Evolutionary conservation across 2,888 invertebrate genomes (phyloP).

Genomic region (Thera obeliscata): DNA sequence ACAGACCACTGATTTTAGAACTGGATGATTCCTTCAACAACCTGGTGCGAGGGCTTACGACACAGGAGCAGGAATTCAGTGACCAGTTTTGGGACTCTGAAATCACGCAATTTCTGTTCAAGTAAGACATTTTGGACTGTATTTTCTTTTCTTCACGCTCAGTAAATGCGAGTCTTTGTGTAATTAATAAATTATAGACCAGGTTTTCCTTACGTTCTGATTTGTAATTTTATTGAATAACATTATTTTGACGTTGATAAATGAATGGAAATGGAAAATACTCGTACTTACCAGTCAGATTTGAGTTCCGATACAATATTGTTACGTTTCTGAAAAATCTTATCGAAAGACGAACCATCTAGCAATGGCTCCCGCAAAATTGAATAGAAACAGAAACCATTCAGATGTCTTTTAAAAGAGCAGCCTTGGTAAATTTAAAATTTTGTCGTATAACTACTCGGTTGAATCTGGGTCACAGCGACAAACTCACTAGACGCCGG

Average conservation of each 20-base stretch:
- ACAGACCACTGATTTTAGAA: conserved; percentile 87
- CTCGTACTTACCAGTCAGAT: not conserved
- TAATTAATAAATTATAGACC: not conserved
- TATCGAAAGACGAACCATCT: too few species aligned
- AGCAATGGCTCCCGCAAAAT: not conserved
- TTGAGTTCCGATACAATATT: not conserved
- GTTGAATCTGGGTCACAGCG: conserved; percentile 16
- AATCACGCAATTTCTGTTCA: conserved; percentile 82
- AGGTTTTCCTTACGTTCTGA: not conserved
- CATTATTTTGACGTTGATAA: not conserved
- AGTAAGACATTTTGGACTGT: conserved; percentile 54
- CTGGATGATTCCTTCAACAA: conserved; percentile 88
- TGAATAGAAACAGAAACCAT: conserved; percentile 17
- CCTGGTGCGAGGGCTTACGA: conserved; percentile 89
- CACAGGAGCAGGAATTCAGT: conserved; percentile 90
- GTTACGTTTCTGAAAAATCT: not conserved
- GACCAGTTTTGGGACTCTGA: conserved; percentile 92
- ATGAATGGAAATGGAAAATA: not conserved
- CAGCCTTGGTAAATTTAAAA: conserved; percentile 1
- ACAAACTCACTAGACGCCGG: conserved; percentile 12
- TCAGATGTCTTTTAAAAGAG: conserved; percentile 4
- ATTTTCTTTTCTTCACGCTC: not conserved
- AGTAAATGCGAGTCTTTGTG: not conserved
- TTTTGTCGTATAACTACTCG: conserved; percentile 8
- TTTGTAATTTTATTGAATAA: not conserved